Evolutionary conservation across 2,888 invertebrate genomes (phyloP).

Genomic region (Parnassius mnemosyne): DNA sequence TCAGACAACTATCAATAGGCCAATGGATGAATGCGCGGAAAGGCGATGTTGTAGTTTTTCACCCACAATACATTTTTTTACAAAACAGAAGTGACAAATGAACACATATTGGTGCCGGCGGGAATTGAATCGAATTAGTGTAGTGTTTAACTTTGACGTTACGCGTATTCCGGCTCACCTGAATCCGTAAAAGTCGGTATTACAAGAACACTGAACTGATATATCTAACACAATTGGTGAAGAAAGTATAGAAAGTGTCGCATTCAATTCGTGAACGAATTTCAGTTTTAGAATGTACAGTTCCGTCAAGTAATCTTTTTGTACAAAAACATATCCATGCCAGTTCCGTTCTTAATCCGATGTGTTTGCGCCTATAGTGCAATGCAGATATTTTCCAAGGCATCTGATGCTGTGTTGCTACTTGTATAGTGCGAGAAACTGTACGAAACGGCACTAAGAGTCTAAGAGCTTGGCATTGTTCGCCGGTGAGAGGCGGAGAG

Average conservation of each 20-base stretch:
- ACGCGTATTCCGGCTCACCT: too few relatives aligned
- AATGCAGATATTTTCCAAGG: conserved; percentile 29
- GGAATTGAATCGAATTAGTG: too few relatives aligned
- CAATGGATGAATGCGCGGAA: too few relatives aligned
- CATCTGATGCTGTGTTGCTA: conserved; percentile 24
- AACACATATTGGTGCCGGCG: too few relatives aligned
- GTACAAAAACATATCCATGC: conserved; percentile 3
- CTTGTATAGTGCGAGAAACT: conserved; percentile 30
- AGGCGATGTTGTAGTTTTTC: too few relatives aligned
- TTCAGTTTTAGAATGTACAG: conserved; percentile 30
- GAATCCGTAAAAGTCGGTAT: too few relatives aligned
- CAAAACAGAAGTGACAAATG: too few relatives aligned
- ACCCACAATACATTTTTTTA: too few relatives aligned
- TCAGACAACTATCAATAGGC: rapidly evolving
- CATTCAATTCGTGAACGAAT: conserved; percentile 31
- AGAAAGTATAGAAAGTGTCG: conserved; percentile 48
- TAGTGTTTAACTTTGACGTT: too few relatives aligned
- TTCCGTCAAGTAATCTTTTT: conserved; percentile 9
- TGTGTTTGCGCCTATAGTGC: conserved; percentile 4
- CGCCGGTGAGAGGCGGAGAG: conserved; percentile 38
- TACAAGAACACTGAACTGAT: conserved; percentile 1
- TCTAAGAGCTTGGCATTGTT: conserved; percentile 44
- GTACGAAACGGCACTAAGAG: conserved; percentile 40
- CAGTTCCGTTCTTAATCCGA: conserved; percentile 9
- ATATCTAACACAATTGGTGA: conserved; percentile 39